Evolutionary conservation across 2,797 vertebrate genomes (phyloP), one percentile per base, ranked within the genome.

Genomic region (Gorsachius magnificus): DNA sequence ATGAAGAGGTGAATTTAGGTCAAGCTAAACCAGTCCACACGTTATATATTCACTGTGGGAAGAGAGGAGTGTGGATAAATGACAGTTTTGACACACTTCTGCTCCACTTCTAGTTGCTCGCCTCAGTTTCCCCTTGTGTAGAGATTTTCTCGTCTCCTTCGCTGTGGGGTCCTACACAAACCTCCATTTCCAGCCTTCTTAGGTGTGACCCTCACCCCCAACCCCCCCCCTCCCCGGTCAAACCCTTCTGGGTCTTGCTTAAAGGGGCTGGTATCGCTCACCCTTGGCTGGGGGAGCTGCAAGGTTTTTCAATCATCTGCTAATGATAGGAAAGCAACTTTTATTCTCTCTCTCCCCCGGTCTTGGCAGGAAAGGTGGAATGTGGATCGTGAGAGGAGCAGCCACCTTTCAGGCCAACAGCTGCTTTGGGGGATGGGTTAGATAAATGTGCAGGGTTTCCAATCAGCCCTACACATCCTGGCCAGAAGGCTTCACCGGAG

Each of bases 301-400:
- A 88, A 97, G 90, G 81, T 89, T 96, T 96, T 93, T 74, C 95
- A 61, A 70, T 89, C 77, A 92, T 84, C 92, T 54, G 63, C 22
- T 82, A 68, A 92, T 19, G 33, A 75, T 22, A 89, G 92, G 83
- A 96, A 94, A 95, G 77, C 43, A 66, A 31, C 25, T 82, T 92
- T 79, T 43, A 41, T 81, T 93, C 88, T 80, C 43, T 58, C 66
- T 90, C 72, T 72, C 68, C n/a, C 77, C 76, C 1, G 0, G 9
- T 66, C 83, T 94, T 93, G 92, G 93, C 95, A 96, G 81, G 74
- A 61, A 79, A 61, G 66, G 56, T 82, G 93, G 95, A 95, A 95
- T 60, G 83, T 12, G 41, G 43, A 10, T 76, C 18, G 4, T 2
- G 64, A 82, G 84, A 94, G 83, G 86, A 82, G 92, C 94, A 95